These are phyloP conservation scores for Oreocharis arfaki DNA, from an alignment of 2,113 vertebrate genomes.

Conservation along the genomic window DNA sequence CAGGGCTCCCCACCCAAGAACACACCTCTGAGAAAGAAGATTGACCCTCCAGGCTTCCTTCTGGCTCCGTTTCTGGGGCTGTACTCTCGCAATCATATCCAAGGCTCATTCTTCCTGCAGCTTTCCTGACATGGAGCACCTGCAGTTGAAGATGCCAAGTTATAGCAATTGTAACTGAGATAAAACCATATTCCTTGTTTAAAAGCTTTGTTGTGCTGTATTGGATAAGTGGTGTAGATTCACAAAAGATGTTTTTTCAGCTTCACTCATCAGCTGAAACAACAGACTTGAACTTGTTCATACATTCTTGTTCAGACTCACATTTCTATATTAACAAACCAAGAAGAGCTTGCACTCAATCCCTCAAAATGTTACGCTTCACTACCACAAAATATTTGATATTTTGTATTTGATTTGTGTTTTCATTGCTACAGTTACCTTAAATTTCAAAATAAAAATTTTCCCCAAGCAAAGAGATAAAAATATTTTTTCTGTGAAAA, in stretches of 20 bases:
- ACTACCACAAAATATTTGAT: background rate
- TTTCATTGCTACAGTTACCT: background rate
- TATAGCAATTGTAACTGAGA: background rate
- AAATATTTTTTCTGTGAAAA: background rate
- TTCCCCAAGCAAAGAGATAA: background rate
- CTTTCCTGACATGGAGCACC: constrained; percentile 60
- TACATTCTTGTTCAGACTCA: background rate
- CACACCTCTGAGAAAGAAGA: background rate
- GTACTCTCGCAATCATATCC: background rate
- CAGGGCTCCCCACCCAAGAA: background rate
- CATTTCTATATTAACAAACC: background rate
- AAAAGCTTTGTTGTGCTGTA: background rate
- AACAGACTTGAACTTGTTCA: background rate
- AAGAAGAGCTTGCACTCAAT: background rate
- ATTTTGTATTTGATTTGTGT: background rate
- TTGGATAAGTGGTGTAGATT: background rate
- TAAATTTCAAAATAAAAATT: background rate
- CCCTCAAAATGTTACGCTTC: background rate
- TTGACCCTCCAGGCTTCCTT: background rate
- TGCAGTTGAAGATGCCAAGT: background rate
- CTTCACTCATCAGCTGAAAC: background rate
- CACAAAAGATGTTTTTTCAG: background rate
- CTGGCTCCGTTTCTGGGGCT: background rate
- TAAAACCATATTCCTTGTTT: background rate
- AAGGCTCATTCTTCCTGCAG: background rate